phyloP scores from a whole-genome alignment of 2,888 invertebrate species.

The Asteroscopus sphinx region DNA sequence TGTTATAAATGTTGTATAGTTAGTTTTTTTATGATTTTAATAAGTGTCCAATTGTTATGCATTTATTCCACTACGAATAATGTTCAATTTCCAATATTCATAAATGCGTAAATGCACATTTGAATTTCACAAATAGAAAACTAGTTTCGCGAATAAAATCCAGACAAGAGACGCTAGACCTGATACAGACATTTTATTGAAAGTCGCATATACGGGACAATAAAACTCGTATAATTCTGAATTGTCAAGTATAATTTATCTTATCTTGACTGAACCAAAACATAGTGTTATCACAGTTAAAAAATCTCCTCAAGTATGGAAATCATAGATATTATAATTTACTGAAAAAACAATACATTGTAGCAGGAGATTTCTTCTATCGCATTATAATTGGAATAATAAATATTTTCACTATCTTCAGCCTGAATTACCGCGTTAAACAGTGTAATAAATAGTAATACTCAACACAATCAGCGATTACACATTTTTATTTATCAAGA shows the following conservation, averaged over 20 bases:
- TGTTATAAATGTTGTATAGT: too few species aligned
- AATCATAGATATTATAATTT: too few species aligned
- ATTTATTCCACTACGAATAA: slow-evolving; percentile 6
- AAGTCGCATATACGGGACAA: slow-evolving; percentile 41
- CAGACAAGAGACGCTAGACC: slow-evolving; percentile 29
- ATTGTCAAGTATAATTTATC: slow-evolving; percentile 55
- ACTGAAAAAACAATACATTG: too few species aligned
- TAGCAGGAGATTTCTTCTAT: slow-evolving; percentile 2
- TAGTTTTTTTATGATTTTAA: too few species aligned
- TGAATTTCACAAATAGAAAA: slow-evolving; percentile 35
- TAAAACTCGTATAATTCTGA: slow-evolving; percentile 54
- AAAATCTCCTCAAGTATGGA: too few species aligned
- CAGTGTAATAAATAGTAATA: too few species aligned
- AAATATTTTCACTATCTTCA: too few species aligned
- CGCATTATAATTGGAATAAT: not conserved
- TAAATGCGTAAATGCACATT: slow-evolving; percentile 30
- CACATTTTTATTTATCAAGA: slow-evolving; percentile 18
- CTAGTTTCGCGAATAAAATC: slow-evolving; percentile 14
- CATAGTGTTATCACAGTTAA: too few species aligned
- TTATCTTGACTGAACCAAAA: too few species aligned
- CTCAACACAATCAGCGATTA: not conserved
- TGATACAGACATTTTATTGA: slow-evolving; percentile 57
- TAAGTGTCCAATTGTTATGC: not conserved
- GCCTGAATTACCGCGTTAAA: too few species aligned
- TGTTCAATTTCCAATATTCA: slow-evolving; percentile 24